A percentile compares a stretch with the other conserved stretches of the same genome.
These are phyloP conservation scores for Drymonia ruficornis DNA, from an alignment of 2,888 invertebrate species.

Conservation along the genomic window DNA sequence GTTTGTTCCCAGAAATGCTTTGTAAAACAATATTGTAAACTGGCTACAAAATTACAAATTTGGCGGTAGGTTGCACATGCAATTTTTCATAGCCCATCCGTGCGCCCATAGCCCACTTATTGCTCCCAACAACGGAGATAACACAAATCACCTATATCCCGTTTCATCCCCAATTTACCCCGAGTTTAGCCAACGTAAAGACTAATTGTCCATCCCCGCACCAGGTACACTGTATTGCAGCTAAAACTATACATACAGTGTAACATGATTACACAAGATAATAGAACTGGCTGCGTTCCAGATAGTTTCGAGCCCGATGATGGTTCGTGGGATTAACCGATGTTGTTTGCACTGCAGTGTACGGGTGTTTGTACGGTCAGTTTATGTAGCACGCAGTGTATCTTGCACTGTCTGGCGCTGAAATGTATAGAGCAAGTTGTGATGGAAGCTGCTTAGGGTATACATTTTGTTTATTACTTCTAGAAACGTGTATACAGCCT, in stretches of 20 bases:
- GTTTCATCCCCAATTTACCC: conserved; percentile 2
- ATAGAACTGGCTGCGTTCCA: conserved; percentile 72
- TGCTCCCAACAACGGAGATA: background rate
- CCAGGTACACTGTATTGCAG: conserved; percentile 33
- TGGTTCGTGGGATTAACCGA: conserved; percentile 63
- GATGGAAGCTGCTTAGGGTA: conserved; percentile 1
- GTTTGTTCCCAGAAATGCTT: no score
- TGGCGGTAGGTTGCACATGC: no score
- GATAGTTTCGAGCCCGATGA: conserved; percentile 62
- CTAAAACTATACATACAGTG: conserved; percentile 29
- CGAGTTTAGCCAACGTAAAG: conserved; percentile 2
- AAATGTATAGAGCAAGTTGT: conserved; percentile 13
- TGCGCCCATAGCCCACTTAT: background rate
- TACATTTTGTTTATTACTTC: no score
- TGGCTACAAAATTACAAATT: no score
- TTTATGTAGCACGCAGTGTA: conserved; percentile 26
- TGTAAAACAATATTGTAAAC: no score
- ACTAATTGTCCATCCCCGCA: conserved; percentile 16
- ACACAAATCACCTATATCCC: background rate
- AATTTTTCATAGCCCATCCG: no score
- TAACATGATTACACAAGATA: conserved; percentile 52
- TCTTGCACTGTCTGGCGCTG: conserved; percentile 21
- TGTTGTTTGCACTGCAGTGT: conserved; percentile 52
- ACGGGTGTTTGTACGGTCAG: conserved; percentile 21
- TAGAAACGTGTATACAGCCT: no score